A percentile compares a stretch with the other conserved stretches of the same genome.
These are phyloP conservation scores for Zaprionus ghesquierei DNA, from an alignment of 1,140 invertebrate genomes.

Conservation along the genomic window DNA sequence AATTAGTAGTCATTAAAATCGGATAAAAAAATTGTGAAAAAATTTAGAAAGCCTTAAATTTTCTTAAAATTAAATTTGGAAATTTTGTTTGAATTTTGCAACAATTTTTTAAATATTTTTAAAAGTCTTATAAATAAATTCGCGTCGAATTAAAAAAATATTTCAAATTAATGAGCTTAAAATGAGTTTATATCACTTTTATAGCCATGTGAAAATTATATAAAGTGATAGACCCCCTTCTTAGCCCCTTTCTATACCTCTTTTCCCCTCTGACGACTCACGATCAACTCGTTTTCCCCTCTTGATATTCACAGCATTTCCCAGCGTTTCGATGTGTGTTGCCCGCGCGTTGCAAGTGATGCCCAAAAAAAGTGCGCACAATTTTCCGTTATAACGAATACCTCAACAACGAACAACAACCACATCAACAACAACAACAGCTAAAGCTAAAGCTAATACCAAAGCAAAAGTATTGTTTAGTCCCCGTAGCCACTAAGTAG, in stretches of 20 bases:
- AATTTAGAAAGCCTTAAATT: no score
- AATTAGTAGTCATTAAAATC: no score
- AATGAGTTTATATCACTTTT: background rate
- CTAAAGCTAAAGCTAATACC: constrained; percentile 45
- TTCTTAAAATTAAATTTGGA: no score
- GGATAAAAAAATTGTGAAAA: no score
- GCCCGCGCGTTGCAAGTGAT: constrained; percentile 34
- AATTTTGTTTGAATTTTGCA: no score
- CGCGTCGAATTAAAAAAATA: no score
- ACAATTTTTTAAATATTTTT: no score
- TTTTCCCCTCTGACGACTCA: background rate
- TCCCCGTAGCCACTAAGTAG: constrained; percentile 53
- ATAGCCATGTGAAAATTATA: background rate
- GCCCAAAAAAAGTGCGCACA: constrained; percentile 56
- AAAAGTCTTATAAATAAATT: no score
- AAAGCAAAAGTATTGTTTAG: constrained; percentile 44
- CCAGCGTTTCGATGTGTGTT: constrained; percentile 56
- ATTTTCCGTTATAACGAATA: constrained; percentile 72
- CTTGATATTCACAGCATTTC: constrained; percentile 54
- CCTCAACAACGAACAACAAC: constrained; percentile 4
- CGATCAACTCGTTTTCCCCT: constrained; percentile 23
- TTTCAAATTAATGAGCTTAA: background rate
- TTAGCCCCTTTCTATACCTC: background rate
- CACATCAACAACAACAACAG: background rate
- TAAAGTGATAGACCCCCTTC: background rate